Conservation (phyloP, 2,888 invertebrate species). For the Ceriagrion tenellum region DNA sequence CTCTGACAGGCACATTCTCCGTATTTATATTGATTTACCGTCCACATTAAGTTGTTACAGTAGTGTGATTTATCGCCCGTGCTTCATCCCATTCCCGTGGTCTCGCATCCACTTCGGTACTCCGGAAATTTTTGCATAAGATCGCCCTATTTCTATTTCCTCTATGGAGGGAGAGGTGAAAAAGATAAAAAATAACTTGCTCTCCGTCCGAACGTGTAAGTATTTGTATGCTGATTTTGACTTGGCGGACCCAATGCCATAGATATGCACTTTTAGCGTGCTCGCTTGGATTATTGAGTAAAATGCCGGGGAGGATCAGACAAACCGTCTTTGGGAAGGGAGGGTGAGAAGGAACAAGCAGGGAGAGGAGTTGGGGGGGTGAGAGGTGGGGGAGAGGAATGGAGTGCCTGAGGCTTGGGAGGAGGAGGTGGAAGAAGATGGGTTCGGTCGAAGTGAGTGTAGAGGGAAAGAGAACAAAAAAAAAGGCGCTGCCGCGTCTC, state of each 20-base stretch:
- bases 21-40: neutral
- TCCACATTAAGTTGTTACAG: slow-evolving; percentile 8
- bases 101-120: neutral
- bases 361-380: slow-evolving; percentile 8
- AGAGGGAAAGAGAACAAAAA: slow-evolving; percentile 37
- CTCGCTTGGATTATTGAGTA: slow-evolving; percentile 59
- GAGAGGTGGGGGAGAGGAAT: neutral
- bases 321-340: slow-evolving; percentile 47
- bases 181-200: neutral
- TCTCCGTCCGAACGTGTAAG: neutral
- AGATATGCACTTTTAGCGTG: slow-evolving; percentile 62
- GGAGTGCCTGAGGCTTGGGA: slow-evolving; percentile 57
- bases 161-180: neutral
- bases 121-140: neutral
- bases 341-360: slow-evolving; percentile 59
- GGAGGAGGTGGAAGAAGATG: slow-evolving; percentile 36
- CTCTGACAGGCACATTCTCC: neutral
- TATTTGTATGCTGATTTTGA: slow-evolving; percentile 61
- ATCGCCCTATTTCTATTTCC: neutral
- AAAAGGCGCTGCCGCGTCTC: slow-evolving; percentile 56
- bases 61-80: neutral
- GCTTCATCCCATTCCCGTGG: neutral
- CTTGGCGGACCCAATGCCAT: slow-evolving; percentile 40
- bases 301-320: slow-evolving; percentile 66
- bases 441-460: slow-evolving; percentile 41